phyloP scores from a whole-genome alignment of 1,140 invertebrate species.

The Rhagoletis pomonella region DNA sequence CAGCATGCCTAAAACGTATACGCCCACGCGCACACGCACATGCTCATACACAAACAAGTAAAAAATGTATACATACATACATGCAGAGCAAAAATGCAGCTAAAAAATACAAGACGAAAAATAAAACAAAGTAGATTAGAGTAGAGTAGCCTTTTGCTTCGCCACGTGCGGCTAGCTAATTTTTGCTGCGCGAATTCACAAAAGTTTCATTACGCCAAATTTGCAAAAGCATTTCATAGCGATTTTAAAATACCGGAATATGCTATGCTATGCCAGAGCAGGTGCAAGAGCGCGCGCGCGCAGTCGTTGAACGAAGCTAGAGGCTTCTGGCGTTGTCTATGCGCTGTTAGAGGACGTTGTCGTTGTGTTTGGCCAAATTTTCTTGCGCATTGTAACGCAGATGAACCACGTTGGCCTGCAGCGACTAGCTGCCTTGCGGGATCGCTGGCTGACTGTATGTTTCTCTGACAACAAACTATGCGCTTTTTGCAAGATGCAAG shows the following conservation, averaged over 20 bases:
- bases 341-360: constrained; percentile 1
- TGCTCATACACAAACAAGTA: not conserved
- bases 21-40: not conserved
- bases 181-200: constrained; percentile 25
- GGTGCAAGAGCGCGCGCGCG: constrained; percentile 27
- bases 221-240: constrained; percentile 47
- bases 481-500: constrained; percentile 5
- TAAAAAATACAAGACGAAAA: not conserved
- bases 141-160: constrained; percentile 8
- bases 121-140: constrained; percentile 1
- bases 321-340: constrained; percentile 34
- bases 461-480: constrained; percentile 1
- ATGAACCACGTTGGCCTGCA: constrained; percentile 32
- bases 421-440: not conserved
- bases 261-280: not conserved
- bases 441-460: not conserved
- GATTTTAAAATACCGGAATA: constrained; percentile 43
- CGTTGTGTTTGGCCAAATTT: constrained; percentile 35
- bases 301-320: not conserved
- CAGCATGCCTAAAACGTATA: constrained; percentile 13
- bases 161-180: constrained; percentile 47
- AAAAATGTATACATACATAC: not conserved
- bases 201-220: constrained; percentile 50
- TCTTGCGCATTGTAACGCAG: constrained; percentile 13
- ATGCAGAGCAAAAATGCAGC: not conserved